Percentiles rank a stretch among this genome's conserved stretches.
These are phyloP conservation scores for Brenthis ino DNA, from an alignment of 2,888 invertebrate species.

Conservation along the genomic window DNA sequence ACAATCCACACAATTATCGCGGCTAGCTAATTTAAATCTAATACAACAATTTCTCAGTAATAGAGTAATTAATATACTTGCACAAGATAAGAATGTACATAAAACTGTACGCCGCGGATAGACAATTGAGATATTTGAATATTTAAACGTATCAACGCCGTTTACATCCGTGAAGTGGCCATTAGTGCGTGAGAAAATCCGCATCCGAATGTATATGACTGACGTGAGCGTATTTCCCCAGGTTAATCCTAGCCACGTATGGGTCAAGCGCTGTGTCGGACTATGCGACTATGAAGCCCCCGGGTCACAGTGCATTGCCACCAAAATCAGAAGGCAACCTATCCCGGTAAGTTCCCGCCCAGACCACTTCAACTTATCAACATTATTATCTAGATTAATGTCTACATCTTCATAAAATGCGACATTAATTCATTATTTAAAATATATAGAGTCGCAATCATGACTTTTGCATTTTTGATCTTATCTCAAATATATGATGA, in stretches of 20 bases:
- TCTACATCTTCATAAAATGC: no score
- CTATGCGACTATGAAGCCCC: conserved; percentile 65
- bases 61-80: conserved; percentile 28
- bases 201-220: conserved; percentile 47
- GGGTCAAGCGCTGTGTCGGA: conserved; percentile 74
- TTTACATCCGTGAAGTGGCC: conserved; percentile 50
- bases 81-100: not conserved
- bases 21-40: conserved; percentile 17
- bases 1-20: conserved; percentile 15
- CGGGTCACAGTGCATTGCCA: conserved; percentile 62
- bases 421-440: no score
- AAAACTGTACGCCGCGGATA: not conserved
- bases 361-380: not conserved
- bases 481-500: no score
- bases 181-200: conserved; percentile 67
- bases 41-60: conserved; percentile 24
- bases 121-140: conserved; percentile 29
- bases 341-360: conserved; percentile 62
- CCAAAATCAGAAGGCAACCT: conserved; percentile 53
- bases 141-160: conserved; percentile 43
- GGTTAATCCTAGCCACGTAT: conserved; percentile 71
- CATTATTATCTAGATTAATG: not conserved
- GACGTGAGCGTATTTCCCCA: conserved; percentile 61
- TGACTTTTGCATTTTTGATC: no score
- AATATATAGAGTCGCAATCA: no score